Evolutionary conservation across 2,888 invertebrate genomes (phyloP), one percentile per base, ranked within the genome.

Genomic region (Silvanus unidentatus): DNA sequence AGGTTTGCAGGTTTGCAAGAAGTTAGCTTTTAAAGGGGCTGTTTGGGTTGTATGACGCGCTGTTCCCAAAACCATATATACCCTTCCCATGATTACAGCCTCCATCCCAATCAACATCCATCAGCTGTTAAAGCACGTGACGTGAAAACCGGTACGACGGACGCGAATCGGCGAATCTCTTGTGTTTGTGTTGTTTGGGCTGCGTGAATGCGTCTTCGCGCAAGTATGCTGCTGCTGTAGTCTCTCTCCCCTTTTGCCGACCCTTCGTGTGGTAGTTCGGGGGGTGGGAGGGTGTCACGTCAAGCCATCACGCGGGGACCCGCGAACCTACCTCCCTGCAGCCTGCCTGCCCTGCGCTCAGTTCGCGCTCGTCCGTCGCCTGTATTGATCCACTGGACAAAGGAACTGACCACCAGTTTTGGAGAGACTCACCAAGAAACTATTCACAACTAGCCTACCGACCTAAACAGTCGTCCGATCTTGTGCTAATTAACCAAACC

Each of bases 271-370:
- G 45, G 45, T 44, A 40, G 38, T 37, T 32, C 49, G 72, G 71
- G 75, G 70, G 66, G 67, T 68, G 72, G 76, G 75, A 75, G 77
- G 73, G 77, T 70, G 78, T 77, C 78, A 77, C 77, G 78, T 77
- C 75, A 75, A 72, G 74, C 73, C 73, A 67, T 74, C 72, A 71
- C 68, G 66, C 68, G 68, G 68, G 65, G 68, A 62, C 62, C 63
- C 66, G 66, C 68, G 67, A 67, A 62, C 63, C 54, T 50, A 53
- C 58, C 52, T 54, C 54, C 53, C 54, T 50, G 53, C 57, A 47
- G 52, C 49, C 54, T 48, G 47, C 53, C 54, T 56, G 60, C 61
- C 60, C 66, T 62, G 63, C 66, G 64, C 66, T 67, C 69, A 65
- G 65, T 67, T 56, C 63, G 60, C 60, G 64, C 57, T 63, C 62